Percentiles rank a stretch among this genome's conserved stretches.
phyloP scores from a whole-genome alignment of 2,797 vertebrate species.

The Tympanoctomys barrerae region DNA sequence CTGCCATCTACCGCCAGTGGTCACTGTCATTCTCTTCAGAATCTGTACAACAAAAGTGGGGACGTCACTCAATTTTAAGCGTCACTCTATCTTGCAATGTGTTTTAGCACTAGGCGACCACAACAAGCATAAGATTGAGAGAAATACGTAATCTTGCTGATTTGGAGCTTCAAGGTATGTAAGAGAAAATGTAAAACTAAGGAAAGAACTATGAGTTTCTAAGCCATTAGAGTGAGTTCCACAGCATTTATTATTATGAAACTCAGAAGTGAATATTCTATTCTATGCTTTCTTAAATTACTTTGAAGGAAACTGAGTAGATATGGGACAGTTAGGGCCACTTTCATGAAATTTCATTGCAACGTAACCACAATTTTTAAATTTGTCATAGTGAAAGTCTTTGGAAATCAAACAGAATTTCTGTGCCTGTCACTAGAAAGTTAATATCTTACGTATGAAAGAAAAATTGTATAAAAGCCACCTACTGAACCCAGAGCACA shows the following conservation, averaged over 20 bases:
- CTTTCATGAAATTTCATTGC: neutral
- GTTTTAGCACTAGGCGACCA: neutral
- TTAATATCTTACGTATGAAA: neutral
- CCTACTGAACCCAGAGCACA: neutral
- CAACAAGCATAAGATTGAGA: neutral
- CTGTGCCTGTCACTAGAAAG: neutral
- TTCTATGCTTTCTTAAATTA: neutral
- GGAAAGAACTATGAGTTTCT: neutral
- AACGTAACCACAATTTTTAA: neutral
- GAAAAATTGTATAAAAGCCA: neutral
- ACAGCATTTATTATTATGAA: neutral
- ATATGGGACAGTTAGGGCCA: neutral
- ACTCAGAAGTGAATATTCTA: neutral
- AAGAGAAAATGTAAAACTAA: neutral
- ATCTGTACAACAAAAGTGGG: neutral
- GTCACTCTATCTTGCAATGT: neutral
- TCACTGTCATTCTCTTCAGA: accelerated
- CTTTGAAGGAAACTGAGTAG: neutral
- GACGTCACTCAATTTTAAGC: no score
- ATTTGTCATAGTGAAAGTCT: neutral
- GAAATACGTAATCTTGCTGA: neutral
- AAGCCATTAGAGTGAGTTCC: neutral
- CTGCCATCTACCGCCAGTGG: no score
- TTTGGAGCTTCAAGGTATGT: neutral
- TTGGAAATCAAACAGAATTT: constrained; percentile 40